Base-by-base conservation (phyloP, 2,888 invertebrate genomes). In the Drosophila colorata region DNA sequence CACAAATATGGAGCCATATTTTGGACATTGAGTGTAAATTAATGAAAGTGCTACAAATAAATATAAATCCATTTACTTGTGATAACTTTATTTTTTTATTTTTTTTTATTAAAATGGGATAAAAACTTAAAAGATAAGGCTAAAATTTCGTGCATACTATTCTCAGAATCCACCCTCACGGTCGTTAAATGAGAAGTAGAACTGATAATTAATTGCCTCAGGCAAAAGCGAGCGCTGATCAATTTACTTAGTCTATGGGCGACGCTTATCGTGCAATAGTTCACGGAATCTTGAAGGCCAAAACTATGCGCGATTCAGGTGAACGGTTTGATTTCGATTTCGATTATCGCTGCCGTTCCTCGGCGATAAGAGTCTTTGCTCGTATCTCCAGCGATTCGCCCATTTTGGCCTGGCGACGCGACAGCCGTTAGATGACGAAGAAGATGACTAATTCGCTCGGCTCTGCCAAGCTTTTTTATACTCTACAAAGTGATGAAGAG, bases 381-480 rank as follows among this genome's bases (percentile, higher is more conserved):
- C 23, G 43, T 23, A 20, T 11, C 18, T 20, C 38, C 18, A 7
- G 48, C 44, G 40, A n/a, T 20, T 33, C 18, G 14, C 40, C 40
- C 52, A 52, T 31, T 52, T 52, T 41, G 68, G 41, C 35, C 20
- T 20, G 14, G 35, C 37, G 55, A 48, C 46, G 41, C 9, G 28
- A 8, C 28, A 28, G 5, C 23, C 25, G 41, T 23, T 44, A 47
- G 11, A 48, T 69, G 65, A 63, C 40, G 47, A 41, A 13, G 72
- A 25, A 35, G 67, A 68, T 70, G 69, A 74, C 75, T 70, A 70
- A 70, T 70, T 43, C 53, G 43, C 43, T 38, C 18, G 28, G 18
- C 53, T 53, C 25, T 11, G 31, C 20, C 20, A 46, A 44, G 53
- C 46, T 25, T 18, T 31, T 70, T 25, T 56, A 47, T 28, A 28